phyloP scores from a whole-genome alignment of 2,113 vertebrate species.

The Rostratula benghalensis region DNA sequence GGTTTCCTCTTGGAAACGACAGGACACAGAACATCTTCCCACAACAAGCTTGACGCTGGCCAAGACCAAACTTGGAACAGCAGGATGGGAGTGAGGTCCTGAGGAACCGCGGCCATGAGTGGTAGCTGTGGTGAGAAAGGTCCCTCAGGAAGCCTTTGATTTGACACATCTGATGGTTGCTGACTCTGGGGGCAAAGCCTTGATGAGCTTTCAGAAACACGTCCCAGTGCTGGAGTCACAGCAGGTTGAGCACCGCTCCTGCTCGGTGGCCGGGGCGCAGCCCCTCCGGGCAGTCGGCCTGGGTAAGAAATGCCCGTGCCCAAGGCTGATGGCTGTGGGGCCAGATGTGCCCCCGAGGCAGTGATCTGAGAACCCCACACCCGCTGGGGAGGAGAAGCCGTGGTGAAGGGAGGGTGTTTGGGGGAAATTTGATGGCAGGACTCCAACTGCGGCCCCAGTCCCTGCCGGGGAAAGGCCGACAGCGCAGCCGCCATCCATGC shows the following conservation, averaged over 20 bases:
- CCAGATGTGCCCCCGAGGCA: fast-evolving
- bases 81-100: not conserved
- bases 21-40: not conserved
- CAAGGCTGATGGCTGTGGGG: not conserved
- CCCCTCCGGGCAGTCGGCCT: not conserved
- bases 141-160: not conserved
- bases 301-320: not conserved
- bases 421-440: not conserved
- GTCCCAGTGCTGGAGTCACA: not conserved
- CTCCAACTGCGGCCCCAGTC: fast-evolving
- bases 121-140: not conserved
- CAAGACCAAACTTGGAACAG: not conserved
- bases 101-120: fast-evolving
- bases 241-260: fast-evolving
- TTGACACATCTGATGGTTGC: fast-evolving
- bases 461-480: not conserved
- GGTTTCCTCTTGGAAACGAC: not conserved
- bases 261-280: not conserved
- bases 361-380: not conserved
- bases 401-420: not conserved
- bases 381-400: not conserved
- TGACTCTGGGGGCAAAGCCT: not conserved
- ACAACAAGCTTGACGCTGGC: not conserved
- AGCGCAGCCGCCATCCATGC: fast-evolving
- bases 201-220: not conserved